Evolutionary conservation across 92 coral and sea anemone genomes (phyloP).

Genomic region (Metridium senile): DNA sequence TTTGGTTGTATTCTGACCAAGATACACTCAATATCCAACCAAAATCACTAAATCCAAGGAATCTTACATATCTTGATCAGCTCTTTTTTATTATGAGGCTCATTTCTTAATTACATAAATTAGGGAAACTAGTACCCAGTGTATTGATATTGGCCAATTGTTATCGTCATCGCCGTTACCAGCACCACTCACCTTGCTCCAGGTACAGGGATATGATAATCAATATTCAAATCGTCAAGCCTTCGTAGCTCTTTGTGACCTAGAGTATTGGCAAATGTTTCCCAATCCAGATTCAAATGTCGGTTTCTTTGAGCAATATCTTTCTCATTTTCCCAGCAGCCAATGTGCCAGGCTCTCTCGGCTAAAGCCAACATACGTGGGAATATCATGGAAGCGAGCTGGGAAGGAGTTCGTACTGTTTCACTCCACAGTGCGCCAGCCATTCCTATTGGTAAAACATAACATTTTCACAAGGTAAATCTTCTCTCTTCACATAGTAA

Average conservation of each 20-base stretch:
- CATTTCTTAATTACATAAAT: too few species aligned
- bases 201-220: constrained; percentile 87
- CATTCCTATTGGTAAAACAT: constrained; percentile 51
- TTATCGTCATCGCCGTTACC: too few species aligned
- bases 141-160: too few species aligned
- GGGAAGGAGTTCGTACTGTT: constrained; percentile 90
- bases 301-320: constrained; percentile 50
- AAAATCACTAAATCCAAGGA: too few species aligned
- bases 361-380: constrained; percentile 95
- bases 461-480: too few species aligned
- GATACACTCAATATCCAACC: too few species aligned
- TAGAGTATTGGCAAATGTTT: constrained; percentile 83
- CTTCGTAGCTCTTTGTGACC: constrained; percentile 85
- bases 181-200: constrained; percentile 73
- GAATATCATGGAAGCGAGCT: constrained; percentile 89
- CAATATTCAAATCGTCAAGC: constrained; percentile 76
- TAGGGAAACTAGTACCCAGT: too few species aligned
- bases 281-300: constrained; percentile 73
- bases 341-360: constrained; percentile 97
- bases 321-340: constrained; percentile 79
- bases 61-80: too few species aligned
- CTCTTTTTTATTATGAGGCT: too few species aligned
- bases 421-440: constrained; percentile 97
- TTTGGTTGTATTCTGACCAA: too few species aligned
- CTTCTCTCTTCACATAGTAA: too few species aligned